These are phyloP conservation scores for Triplophysa yarkandensis DNA, from an alignment of 2,797 vertebrate genomes.

Conservation along the genomic window DNA sequence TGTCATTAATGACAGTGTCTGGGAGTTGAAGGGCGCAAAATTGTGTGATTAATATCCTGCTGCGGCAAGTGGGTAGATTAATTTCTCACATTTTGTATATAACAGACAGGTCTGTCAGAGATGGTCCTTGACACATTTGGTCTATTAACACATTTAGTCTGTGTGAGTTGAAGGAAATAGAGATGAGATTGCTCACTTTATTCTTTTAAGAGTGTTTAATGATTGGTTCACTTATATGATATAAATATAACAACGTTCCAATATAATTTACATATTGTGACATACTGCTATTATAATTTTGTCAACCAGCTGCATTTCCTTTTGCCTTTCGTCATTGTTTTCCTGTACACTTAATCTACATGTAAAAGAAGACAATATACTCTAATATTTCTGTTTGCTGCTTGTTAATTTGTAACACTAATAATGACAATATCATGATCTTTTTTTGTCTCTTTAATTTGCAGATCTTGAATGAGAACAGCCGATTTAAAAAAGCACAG, in stretches of 20 bases:
- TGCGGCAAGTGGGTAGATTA: not conserved
- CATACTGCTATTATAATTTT: too few species aligned
- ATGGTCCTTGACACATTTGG: too few species aligned
- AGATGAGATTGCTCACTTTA: too few species aligned
- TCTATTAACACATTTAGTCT: not conserved
- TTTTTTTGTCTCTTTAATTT: slow-evolving; percentile 40
- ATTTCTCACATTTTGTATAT: slow-evolving; percentile 15
- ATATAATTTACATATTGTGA: too few species aligned
- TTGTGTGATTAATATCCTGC: not conserved
- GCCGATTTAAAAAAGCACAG: slow-evolving; percentile 68
- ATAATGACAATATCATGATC: not conserved
- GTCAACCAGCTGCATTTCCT: too few species aligned
- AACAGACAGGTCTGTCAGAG: not conserved
- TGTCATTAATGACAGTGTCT: not conserved
- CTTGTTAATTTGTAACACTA: not conserved
- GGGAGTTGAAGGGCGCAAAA: not conserved
- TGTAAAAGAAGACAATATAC: not conserved
- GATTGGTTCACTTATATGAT: too few species aligned
- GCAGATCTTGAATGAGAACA: slow-evolving; percentile 77
- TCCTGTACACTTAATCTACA: not conserved
- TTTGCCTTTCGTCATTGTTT: not conserved
- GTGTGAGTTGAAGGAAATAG: too few species aligned
- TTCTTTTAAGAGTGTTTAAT: too few species aligned
- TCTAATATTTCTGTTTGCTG: not conserved
- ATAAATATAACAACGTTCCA: too few species aligned